Evolutionary conservation across 2,797 vertebrate species (phyloP), one percentile per base, ranked within the genome.

Genomic region (Orestias chungarensis): DNA sequence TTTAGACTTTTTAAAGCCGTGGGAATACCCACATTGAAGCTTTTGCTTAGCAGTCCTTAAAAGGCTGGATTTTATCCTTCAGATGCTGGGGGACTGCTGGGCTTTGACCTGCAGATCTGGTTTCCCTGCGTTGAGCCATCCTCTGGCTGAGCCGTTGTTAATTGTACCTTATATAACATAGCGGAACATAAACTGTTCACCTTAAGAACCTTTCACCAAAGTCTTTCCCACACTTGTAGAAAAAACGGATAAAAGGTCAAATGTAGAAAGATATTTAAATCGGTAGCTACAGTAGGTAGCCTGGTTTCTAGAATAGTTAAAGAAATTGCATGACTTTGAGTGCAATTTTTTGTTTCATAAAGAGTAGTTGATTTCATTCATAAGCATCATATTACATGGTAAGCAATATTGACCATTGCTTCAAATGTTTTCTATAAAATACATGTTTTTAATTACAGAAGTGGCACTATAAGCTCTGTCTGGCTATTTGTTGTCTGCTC

Each of bases 401-500:
- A 57, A 33, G 15, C 7, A 57, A 33, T 17, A 9, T 57, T 55
- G 18, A 31, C 29, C 6, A 2, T 55, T n/a, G n/a, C n/a, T n/a
- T n/a, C n/a, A 1, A 25, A 52, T 1, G 1, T 15, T 27, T 55
- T 31, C 14, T 33, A 57, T 14, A 44, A 65, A 31, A 29, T 3
- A 15, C 43, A 6, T 42, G 20, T 1, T 15, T 57, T 46, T 47
- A n/a, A 25, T 46, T 33, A 33, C 17, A 47, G 38, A 73, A 64
- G 75, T 77, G 64, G 76, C 74, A 49, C 27, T 57, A 57, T 35
- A 49, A 68, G 75, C 67, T 71, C 31, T 25, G 54, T 84, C 80
- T 79, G 80, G 76, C 70, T 31, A 9, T 52, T 57, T 69, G 68
- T 75, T 74, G 71, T 82, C 68, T 72, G 76, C 67, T 66, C 5